phyloP scores from a whole-genome alignment of 2,888 invertebrate species.

The Patella depressa region DNA sequence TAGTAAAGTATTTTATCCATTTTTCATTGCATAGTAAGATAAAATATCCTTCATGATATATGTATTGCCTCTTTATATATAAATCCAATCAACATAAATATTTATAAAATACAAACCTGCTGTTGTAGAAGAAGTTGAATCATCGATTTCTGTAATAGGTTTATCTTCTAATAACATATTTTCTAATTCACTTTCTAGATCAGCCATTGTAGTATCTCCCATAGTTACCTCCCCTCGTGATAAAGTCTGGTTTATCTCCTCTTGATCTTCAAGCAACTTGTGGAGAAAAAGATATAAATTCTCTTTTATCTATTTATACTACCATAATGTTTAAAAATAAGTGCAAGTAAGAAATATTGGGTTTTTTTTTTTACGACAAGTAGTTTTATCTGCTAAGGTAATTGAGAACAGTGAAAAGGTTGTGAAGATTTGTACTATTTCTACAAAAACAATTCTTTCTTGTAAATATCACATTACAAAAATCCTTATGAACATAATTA shows the following conservation, averaged over 20 bases:
- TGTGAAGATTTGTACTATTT: too few species aligned
- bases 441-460: too few species aligned
- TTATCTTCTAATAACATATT: not conserved
- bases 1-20: too few species aligned
- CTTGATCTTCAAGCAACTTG: slow-evolving; percentile 36
- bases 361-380: too few species aligned
- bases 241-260: slow-evolving; percentile 32
- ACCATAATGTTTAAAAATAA: not conserved
- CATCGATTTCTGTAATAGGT: not conserved
- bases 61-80: too few species aligned
- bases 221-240: slow-evolving; percentile 15
- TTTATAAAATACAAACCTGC: too few species aligned
- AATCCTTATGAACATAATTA: not conserved
- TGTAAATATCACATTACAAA: not conserved
- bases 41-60: too few species aligned
- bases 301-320: not conserved
- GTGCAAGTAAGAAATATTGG: not conserved
- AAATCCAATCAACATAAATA: too few species aligned
- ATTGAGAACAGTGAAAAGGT: too few species aligned
- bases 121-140: not conserved
- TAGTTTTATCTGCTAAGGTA: too few species aligned
- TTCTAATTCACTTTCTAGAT: not conserved
- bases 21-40: too few species aligned
- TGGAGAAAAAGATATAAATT: not conserved
- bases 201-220: not conserved